These are phyloP conservation scores for Istiophorus platypterus DNA, from an alignment of 2,113 vertebrate genomes.

Conservation along the genomic window DNA sequence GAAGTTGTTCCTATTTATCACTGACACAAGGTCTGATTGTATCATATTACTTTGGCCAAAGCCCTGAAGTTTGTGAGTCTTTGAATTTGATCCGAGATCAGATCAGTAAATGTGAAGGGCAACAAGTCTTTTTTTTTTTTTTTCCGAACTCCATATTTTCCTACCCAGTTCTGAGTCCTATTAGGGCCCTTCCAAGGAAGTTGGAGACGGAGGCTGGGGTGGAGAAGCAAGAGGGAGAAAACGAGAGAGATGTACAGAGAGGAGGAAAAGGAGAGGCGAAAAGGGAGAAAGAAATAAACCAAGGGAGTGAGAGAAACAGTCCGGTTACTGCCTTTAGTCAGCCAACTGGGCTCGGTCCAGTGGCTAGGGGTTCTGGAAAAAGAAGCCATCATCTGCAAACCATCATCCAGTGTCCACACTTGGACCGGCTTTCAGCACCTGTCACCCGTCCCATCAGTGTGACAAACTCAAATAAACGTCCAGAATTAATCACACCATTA, in stretches of 20 bases:
- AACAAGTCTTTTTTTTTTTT: slow-evolving; percentile 32
- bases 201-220: slow-evolving; percentile 22
- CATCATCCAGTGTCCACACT: slow-evolving; percentile 70
- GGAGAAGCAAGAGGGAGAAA: neutral
- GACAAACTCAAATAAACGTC: slow-evolving; percentile 76
- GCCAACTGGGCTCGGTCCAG: slow-evolving; percentile 71
- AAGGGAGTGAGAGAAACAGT: slow-evolving; percentile 43
- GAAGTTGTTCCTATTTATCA: slow-evolving; percentile 55
- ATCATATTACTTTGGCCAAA: slow-evolving; percentile 56
- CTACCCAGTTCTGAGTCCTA: slow-evolving; percentile 56
- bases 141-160: slow-evolving; percentile 54
- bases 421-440: slow-evolving; percentile 70
- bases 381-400: slow-evolving; percentile 72
- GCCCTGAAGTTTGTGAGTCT: slow-evolving; percentile 58
- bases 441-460: slow-evolving; percentile 69
- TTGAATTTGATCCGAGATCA: slow-evolving; percentile 57
- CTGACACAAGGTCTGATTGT: slow-evolving; percentile 51
- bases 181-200: slow-evolving; percentile 50
- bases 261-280: slow-evolving; percentile 22
- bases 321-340: slow-evolving; percentile 36
- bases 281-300: slow-evolving; percentile 31
- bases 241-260: slow-evolving; percentile 14
- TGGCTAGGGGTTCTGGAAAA: slow-evolving; percentile 69
- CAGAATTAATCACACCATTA: slow-evolving; percentile 68
- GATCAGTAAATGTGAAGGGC: slow-evolving; percentile 49